Evolutionary conservation across 2,888 invertebrate genomes (phyloP), one percentile per base, ranked within the genome.

Genomic region (Strigamia maritima): DNA sequence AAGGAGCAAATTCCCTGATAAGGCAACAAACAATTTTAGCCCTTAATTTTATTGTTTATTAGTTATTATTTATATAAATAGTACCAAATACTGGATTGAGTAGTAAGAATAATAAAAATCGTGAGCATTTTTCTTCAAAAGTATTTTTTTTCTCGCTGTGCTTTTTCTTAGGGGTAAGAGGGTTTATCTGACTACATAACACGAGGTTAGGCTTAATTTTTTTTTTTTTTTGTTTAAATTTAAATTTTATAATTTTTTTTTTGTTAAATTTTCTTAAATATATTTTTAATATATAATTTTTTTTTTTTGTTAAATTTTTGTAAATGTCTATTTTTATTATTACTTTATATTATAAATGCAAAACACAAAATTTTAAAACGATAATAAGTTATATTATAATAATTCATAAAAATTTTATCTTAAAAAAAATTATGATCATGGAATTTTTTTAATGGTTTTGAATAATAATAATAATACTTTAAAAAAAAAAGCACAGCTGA

Each of bases 71-170:
- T 26, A 44, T 22, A 75, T 24, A 75, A 78, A 70, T 74, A 70
- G 78, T 78, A 78, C 78, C 78, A 78, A 78, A 78, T 78, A 78
- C 78, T 78, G 78, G 38, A 78, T 78, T 78, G 78, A 78, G 78
- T 78, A 44, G 24, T 28, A 16, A 35, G 26, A 74, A 24, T 35
- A 78, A 31, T 31, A 31, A 31, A 31, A 60, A 28, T 78, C 19
- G 78, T 78, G 78, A 78, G 78, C 78, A 78, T 74, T 78, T 78
- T n/a, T 31, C 31, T 31, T 31, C 31, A 31, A n/a, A 26, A 22
- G 26, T 22, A 16, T 35, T 16, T 31, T 31, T n/a, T 31, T 31
- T 31, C 6, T 31, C 31, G 31, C 31, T 31, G 31, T 31, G 22
- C 24, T 28, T 75, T 22, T 26, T 22, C 75, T 75, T 75, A 75